Percentiles rank a stretch among this genome's conserved stretches.
Evolutionary conservation across 2,113 vertebrate species (phyloP).

Genomic region (Anhinga rufa): DNA sequence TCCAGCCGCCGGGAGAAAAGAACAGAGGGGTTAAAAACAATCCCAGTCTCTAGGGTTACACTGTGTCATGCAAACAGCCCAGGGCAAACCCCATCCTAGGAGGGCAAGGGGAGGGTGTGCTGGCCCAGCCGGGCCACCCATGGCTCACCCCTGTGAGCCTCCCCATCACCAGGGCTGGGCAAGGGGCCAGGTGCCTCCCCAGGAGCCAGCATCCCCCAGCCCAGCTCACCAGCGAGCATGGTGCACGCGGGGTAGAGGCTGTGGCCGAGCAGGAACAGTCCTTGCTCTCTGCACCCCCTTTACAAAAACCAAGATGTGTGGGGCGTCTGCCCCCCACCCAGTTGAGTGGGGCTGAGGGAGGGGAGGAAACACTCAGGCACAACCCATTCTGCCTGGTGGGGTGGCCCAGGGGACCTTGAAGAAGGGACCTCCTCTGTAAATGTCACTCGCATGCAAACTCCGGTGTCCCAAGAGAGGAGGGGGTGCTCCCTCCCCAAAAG

Average conservation of each 20-base stretch:
- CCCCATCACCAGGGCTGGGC: accelerated
- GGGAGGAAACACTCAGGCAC: background rate
- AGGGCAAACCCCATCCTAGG: background rate
- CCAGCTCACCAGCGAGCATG: background rate
- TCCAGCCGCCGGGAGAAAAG: constrained; percentile 35
- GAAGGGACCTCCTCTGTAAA: background rate
- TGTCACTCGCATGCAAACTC: constrained; percentile 53
- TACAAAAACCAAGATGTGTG: background rate
- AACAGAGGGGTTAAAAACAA: constrained; percentile 54
- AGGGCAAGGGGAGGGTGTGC: background rate
- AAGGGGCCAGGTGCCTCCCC: background rate
- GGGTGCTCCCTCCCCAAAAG: background rate
- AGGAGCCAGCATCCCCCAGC: background rate
- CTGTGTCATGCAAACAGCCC: constrained; percentile 58
- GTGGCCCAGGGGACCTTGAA: background rate
- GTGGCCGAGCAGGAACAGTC: background rate
- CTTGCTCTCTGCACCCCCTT: background rate
- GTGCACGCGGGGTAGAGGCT: background rate
- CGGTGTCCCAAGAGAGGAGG: constrained; percentile 4
- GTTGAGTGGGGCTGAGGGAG: background rate
- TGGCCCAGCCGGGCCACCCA: background rate
- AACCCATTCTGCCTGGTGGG: background rate
- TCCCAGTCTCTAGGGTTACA: constrained; percentile 57
- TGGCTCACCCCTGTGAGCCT: background rate
- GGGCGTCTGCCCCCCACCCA: background rate